Evolutionary conservation across 2,113 vertebrate species (phyloP).

Genomic region (Athene noctua): DNA sequence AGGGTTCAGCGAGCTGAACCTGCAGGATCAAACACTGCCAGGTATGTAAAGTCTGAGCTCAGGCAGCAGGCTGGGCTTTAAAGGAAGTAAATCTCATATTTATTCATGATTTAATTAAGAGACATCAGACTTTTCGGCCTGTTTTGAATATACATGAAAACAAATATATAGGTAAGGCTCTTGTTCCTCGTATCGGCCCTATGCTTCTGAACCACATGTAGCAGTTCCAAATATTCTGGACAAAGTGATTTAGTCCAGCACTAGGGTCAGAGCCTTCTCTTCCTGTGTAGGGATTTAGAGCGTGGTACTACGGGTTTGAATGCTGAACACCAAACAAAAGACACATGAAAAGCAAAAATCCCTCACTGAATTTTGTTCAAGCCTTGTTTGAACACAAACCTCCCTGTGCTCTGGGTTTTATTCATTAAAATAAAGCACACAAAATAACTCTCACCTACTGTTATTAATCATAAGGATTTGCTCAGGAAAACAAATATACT

Average conservation of each 20-base stretch:
- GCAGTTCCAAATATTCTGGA: neutral
- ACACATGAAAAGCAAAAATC: constrained; percentile 32
- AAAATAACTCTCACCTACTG: constrained; percentile 45
- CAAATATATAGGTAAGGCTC: constrained; percentile 12
- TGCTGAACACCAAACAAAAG: constrained; percentile 1
- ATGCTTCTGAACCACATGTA: neutral
- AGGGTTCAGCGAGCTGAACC: constrained; percentile 18
- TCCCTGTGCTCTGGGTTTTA: neutral
- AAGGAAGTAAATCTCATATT: constrained; percentile 31
- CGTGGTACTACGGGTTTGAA: neutral
- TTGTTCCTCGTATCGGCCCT: neutral
- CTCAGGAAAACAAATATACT: constrained; percentile 47
- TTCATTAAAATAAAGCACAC: constrained; percentile 57
- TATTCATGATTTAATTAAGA: constrained; percentile 58
- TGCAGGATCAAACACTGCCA: neutral
- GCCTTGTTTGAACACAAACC: constrained; percentile 36
- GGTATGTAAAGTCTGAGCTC: neutral
- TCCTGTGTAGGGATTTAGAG: neutral
- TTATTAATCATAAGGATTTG: constrained; percentile 51
- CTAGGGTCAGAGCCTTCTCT: neutral
- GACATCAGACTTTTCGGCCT: neutral
- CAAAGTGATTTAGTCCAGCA: constrained; percentile 13
- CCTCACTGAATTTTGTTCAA: constrained; percentile 4
- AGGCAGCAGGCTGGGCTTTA: constrained; percentile 14
- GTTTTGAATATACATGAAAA: constrained; percentile 33